A percentile compares a stretch with the other conserved stretches of the same genome.
These are phyloP conservation scores for Nannospalax galili DNA, from an alignment of 2,113 vertebrate genomes.

Conservation along the genomic window DNA sequence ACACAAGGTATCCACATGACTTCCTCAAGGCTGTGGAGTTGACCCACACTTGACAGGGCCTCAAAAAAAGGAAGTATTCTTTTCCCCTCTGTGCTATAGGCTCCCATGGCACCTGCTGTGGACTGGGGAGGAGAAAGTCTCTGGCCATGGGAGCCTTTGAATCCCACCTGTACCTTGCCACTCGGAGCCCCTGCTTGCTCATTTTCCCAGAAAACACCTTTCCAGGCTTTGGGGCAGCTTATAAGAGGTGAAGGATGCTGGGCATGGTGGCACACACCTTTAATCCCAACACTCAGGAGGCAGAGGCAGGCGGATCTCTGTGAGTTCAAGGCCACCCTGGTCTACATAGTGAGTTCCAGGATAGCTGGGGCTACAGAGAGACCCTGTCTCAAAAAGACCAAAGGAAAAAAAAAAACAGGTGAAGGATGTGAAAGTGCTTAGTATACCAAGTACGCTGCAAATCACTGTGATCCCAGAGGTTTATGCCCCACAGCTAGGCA, in stretches of 20 bases:
- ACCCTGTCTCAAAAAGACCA: no score
- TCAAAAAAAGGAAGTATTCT: neutral
- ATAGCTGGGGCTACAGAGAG: no score
- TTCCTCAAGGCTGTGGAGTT: neutral
- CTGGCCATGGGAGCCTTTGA: neutral
- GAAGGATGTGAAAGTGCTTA: neutral
- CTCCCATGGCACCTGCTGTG: neutral
- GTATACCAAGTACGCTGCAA: neutral
- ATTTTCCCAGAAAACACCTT: neutral
- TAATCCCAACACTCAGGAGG: no score
- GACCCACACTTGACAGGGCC: neutral
- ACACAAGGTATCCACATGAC: neutral
- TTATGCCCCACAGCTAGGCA: neutral
- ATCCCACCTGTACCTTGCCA: neutral
- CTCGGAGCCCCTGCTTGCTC: neutral
- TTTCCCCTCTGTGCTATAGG: neutral
- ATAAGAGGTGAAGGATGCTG: neutral
- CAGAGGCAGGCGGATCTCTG: no score
- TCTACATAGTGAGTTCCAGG: no score
- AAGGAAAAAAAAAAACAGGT: no score
- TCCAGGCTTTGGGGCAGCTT: neutral
- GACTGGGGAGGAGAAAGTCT: neutral
- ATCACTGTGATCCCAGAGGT: neutral
- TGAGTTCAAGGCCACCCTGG: no score
- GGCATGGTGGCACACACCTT: no score